Percentiles rank a stretch among this genome's conserved stretches.
Conservation (phyloP, 2,797 vertebrate genomes). For the Lerista edwardsae region DNA sequence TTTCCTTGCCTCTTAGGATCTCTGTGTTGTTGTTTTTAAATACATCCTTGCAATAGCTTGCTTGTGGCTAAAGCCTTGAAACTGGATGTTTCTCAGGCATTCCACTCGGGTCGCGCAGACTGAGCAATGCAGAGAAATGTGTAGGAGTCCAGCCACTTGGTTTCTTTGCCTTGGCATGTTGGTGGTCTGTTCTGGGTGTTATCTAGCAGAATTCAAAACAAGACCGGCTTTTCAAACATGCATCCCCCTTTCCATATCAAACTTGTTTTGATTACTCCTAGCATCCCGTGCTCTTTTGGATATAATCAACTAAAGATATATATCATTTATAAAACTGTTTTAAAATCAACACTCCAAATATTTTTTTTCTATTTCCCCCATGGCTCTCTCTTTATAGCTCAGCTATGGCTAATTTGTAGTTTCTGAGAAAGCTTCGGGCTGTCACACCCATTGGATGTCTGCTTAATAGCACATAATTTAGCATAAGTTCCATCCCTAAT, state of each 20-base stretch:
- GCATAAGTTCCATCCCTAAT: slow-evolving; percentile 40
- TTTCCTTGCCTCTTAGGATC: neutral
- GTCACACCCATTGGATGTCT: slow-evolving; percentile 25
- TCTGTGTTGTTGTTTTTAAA: neutral
- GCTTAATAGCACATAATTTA: slow-evolving; percentile 48
- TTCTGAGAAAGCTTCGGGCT: slow-evolving; percentile 48
- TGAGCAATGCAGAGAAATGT: slow-evolving; percentile 16
- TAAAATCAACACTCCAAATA: neutral
- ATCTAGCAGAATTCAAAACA: slow-evolving; percentile 9
- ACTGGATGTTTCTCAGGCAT: neutral
- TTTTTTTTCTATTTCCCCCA: neutral
- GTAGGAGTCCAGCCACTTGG: slow-evolving; percentile 29
- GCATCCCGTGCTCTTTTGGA: neutral
- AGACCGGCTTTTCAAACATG: neutral
- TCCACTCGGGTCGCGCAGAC: slow-evolving; percentile 25
- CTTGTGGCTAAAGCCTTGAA: neutral
- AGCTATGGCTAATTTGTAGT: neutral
- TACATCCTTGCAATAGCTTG: neutral
- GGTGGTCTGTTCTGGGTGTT: neutral
- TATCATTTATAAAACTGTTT: slow-evolving; percentile 1
- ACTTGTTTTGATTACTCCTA: slow-evolving; percentile 16
- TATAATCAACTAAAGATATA: neutral
- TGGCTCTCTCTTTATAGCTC: neutral
- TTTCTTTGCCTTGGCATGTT: slow-evolving; percentile 31
- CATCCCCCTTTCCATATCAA: neutral